Evolutionary conservation across 2,113 vertebrate genomes (phyloP).

Genomic region (Macaca mulatta): DNA sequence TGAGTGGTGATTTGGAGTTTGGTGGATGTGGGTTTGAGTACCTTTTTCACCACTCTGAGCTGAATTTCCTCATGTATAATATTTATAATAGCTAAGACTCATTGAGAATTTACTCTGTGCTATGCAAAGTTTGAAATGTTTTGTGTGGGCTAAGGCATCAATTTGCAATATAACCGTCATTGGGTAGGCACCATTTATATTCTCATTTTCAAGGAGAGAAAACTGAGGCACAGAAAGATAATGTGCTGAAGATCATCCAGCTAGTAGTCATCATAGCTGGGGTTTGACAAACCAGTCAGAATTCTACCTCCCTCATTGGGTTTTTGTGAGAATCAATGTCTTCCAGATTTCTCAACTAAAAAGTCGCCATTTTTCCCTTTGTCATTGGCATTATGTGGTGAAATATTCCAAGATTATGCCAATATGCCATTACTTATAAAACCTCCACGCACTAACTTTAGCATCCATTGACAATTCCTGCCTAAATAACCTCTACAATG

Average conservation of each 20-base stretch:
- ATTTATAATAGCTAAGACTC: background rate
- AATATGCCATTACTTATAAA: background rate
- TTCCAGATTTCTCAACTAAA: background rate
- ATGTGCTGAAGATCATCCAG: background rate
- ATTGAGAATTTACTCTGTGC: background rate
- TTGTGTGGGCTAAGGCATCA: background rate
- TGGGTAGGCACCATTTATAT: conserved; percentile 56
- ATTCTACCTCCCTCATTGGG: background rate
- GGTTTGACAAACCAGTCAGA: background rate
- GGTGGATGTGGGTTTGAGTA: background rate
- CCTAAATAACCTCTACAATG: background rate
- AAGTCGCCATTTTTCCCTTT: background rate
- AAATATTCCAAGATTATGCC: background rate
- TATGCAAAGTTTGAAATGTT: background rate
- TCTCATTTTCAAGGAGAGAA: conserved; percentile 61
- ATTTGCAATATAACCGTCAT: background rate
- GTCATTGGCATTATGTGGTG: background rate
- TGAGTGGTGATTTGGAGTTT: background rate
- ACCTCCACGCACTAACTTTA: background rate
- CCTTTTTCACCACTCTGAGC: background rate
- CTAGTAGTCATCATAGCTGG: background rate
- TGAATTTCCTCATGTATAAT: background rate
- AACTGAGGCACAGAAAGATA: conserved; percentile 56
- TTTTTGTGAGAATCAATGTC: background rate
- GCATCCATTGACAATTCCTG: background rate